Evolutionary conservation across 2,888 invertebrate species (phyloP), one percentile per base, ranked within the genome.

Genomic region (Cheilosia grossa): DNA sequence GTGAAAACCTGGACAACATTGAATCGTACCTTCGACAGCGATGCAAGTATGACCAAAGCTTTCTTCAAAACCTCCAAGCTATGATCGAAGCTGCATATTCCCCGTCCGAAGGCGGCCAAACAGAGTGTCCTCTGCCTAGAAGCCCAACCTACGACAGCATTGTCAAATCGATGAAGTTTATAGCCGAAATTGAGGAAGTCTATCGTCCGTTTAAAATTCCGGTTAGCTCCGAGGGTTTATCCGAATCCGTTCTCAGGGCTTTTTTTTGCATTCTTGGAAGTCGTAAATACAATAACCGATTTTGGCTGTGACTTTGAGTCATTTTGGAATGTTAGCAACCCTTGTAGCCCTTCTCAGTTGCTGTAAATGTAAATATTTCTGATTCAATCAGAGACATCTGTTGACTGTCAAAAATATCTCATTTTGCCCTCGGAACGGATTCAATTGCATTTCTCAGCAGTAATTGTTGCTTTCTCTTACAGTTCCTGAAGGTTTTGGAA

Each of bases 401-500:
- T 44, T 44, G 44, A 7, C 17, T 44, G 44, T 5, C 5, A 44
- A n/a, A 44, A 7, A 44, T 4, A 5, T 17, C 13, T 13, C 13
- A 47, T 47, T 47, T 47, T 10, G 9, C 17, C 10, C 21, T 51
- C 13, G 15, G 51, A 44, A 70, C 47, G 17, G 40, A 30, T 63
- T 49, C 37, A 21, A 9, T 10, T 6, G n/a, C 17, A 9, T 10
- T 30, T 30, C 4, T 30, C 2, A 21, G n/a, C 13, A 37, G 9
- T 56, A 15, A 4, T 13, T 17, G 4, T 15, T 5, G 24, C 1
- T 33, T 6, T 40, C 58, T 21, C 54, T 44, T 47, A 5, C 73
- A 90, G 89, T 70, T 88, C 17, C 66, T 91, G 33, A 78, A 88
- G 49, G 73, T 88, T 53, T 77, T 91, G 3, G 90, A 91, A 87